Percentiles rank a stretch among this genome's conserved stretches.
These are phyloP conservation scores for Casuarius casuarius DNA, from an alignment of 2,113 vertebrate species.

Conservation along the genomic window DNA sequence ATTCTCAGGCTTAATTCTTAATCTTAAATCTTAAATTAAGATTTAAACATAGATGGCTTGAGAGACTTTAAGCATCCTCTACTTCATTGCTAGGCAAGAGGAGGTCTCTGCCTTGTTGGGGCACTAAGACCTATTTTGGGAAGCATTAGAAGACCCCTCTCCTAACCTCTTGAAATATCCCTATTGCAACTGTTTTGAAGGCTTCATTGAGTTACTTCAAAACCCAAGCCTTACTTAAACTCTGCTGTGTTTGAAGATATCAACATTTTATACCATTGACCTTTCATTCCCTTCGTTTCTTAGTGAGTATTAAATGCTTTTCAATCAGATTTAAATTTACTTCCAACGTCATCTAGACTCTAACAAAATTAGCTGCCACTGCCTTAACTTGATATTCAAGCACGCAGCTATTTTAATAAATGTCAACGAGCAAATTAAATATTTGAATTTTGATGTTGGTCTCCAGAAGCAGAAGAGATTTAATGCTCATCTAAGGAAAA, in stretches of 20 bases:
- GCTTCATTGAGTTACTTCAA: background rate
- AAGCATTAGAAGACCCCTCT: background rate
- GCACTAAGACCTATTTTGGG: background rate
- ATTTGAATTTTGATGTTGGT: constrained; percentile 61
- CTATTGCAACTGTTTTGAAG: background rate
- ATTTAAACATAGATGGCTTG: background rate
- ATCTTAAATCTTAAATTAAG: too few relatives aligned
- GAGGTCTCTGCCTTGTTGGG: background rate
- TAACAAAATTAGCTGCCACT: constrained; percentile 24
- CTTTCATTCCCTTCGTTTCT: constrained; percentile 30
- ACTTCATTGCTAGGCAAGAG: background rate
- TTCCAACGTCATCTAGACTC: background rate
- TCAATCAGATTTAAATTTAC: constrained; percentile 46
- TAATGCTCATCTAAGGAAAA: constrained; percentile 17
- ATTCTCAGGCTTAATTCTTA: background rate
- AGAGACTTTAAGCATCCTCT: background rate
- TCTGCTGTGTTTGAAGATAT: background rate
- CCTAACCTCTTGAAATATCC: background rate
- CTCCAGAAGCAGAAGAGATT: constrained; percentile 28
- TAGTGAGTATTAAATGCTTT: constrained; percentile 11
- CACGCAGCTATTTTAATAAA: constrained; percentile 62
- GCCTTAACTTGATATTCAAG: constrained; percentile 52
- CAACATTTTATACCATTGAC: background rate
- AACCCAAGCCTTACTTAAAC: background rate
- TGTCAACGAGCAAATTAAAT: constrained; percentile 69